Conservation (phyloP, 2,888 invertebrate genomes). For the Keiferia lycopersicella region DNA sequence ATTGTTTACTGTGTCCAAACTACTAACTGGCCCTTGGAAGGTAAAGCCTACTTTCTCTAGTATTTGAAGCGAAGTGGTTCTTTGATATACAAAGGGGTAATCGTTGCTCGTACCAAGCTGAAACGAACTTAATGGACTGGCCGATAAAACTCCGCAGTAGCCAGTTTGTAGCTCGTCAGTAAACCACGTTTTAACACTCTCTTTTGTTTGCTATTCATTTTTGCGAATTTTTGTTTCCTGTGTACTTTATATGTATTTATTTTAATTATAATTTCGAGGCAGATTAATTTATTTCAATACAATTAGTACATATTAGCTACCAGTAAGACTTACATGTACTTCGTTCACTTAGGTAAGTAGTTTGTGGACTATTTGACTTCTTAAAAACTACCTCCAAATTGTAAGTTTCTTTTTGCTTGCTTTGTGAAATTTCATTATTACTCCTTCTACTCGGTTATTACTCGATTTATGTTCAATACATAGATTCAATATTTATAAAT, state of each 20-base stretch:
- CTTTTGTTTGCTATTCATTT: constrained; percentile 10
- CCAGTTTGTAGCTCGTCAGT: background rate
- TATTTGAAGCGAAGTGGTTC: constrained; percentile 34
- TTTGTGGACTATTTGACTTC: background rate
- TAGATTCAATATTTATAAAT: background rate
- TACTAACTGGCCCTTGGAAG: constrained; percentile 28
- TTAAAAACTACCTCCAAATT: background rate
- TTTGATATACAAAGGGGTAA: constrained; percentile 36
- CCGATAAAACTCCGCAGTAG: constrained; percentile 16
- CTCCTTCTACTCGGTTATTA: too few relatives aligned
- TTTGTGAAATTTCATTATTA: background rate
- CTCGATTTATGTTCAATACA: background rate
- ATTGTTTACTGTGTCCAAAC: background rate
- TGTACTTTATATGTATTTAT: background rate
- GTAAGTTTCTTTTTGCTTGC: background rate
- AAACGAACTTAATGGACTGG: constrained; percentile 36
- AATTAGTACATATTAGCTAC: too few relatives aligned
- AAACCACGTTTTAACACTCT: background rate
- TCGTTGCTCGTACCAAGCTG: constrained; percentile 37
- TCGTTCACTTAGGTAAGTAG: too few relatives aligned
- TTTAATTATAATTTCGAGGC: too few relatives aligned
- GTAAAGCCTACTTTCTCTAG: constrained; percentile 50
- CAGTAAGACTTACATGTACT: too few relatives aligned
- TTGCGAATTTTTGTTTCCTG: constrained; percentile 20
- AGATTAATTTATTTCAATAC: too few relatives aligned